Conservation (phyloP, 2,797 vertebrate genomes). For the Crypturellus tataupa region DNA sequence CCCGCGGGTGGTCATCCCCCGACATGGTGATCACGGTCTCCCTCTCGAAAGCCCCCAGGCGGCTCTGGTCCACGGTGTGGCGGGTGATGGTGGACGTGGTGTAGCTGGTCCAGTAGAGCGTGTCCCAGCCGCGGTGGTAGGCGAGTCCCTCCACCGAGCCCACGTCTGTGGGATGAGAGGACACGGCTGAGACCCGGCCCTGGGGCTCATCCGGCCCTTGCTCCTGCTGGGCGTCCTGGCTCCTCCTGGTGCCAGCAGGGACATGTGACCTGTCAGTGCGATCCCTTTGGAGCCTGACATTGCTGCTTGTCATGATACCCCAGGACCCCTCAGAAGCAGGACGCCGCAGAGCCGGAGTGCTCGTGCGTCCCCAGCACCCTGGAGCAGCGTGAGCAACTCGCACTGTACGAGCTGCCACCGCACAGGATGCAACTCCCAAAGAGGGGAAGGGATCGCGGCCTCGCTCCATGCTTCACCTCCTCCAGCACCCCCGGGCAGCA, state of each 20-base stretch:
- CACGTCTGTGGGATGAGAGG: constrained; percentile 84
- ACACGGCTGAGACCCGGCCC: background rate
- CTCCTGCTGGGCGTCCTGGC: accelerated
- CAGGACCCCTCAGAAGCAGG: background rate
- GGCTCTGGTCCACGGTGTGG: constrained; percentile 95
- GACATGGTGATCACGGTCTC: constrained; percentile 98
- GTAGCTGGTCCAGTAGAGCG: constrained; percentile 98
- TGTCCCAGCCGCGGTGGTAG: constrained; percentile 95
- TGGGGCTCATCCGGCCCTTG: background rate
- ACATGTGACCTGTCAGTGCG: accelerated
- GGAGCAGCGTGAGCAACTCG: too few relatives aligned
- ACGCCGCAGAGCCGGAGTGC: too few relatives aligned
- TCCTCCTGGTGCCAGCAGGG: accelerated
- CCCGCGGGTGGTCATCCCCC: constrained; percentile 95
- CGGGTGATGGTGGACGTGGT: constrained; percentile 98
- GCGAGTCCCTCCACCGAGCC: constrained; percentile 97
- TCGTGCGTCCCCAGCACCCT: too few relatives aligned
- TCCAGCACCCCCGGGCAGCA: background rate
- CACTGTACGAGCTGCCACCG: too few relatives aligned
- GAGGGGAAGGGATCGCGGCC: too few relatives aligned
- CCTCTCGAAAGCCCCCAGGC: constrained; percentile 90
- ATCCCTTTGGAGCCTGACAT: background rate
- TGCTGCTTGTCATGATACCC: background rate
- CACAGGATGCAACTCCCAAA: too few relatives aligned
- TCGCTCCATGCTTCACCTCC: too few relatives aligned